Conservation (phyloP, 2,888 invertebrate species). For the Caenorhabditis zanzibari region DNA sequence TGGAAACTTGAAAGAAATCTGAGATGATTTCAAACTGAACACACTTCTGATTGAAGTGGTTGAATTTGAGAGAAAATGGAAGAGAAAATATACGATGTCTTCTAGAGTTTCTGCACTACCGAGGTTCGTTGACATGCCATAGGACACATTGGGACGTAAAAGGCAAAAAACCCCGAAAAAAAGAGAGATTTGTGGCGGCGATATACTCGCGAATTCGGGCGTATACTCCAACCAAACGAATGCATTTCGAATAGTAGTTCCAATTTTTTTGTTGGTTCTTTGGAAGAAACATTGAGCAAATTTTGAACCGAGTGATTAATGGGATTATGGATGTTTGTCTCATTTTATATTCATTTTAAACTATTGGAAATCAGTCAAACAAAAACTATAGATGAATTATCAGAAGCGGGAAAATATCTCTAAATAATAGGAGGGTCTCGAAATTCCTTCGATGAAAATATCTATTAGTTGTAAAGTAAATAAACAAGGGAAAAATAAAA, state of each 20-base stretch:
- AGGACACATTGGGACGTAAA: constrained; percentile 25
- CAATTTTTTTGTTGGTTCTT: constrained; percentile 20
- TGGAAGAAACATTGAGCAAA: constrained; percentile 28
- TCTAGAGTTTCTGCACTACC: constrained; percentile 54
- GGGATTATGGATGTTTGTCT: not conserved
- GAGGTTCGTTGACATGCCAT: constrained; percentile 44
- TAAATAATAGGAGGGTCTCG: no score
- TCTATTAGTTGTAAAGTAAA: not conserved
- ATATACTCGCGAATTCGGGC: constrained; percentile 48
- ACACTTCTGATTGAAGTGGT: constrained; percentile 65
- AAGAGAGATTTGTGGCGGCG: constrained; percentile 61
- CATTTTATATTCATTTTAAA: no score
- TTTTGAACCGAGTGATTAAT: not conserved
- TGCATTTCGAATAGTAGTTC: constrained; percentile 60
- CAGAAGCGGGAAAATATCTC: no score
- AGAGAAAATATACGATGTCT: constrained; percentile 26
- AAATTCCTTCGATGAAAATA: not conserved
- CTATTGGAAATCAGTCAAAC: no score
- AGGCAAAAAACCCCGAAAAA: constrained; percentile 38
- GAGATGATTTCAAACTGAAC: constrained; percentile 57
- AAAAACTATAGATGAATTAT: not conserved
- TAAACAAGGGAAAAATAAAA: constrained; percentile 19
- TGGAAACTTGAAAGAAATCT: constrained; percentile 54
- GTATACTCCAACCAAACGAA: constrained; percentile 26
- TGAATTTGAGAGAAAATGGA: constrained; percentile 21